A percentile compares a stretch with the other conserved stretches of the same genome.
phyloP scores from a whole-genome alignment of 2,113 vertebrate species.

The Mustelus asterias region DNA sequence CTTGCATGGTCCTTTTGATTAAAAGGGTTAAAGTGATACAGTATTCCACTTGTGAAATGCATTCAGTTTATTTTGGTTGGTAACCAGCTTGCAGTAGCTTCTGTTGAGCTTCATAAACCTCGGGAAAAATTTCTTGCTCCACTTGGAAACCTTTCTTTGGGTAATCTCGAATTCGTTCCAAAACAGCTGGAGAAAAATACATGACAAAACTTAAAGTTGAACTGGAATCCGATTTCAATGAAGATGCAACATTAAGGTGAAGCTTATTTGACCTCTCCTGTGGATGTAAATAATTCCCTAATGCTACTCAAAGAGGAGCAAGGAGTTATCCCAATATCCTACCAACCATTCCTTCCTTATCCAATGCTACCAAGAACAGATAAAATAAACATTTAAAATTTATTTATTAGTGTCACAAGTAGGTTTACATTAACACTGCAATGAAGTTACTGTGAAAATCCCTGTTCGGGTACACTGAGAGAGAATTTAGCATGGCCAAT shows the following conservation, averaged over 20 bases:
- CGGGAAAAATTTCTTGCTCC: slow-evolving; percentile 41
- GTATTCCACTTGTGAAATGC: too few relatives aligned
- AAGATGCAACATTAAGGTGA: not conserved
- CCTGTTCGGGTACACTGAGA: too few relatives aligned
- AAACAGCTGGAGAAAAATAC: slow-evolving; percentile 36
- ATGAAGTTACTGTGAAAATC: too few relatives aligned
- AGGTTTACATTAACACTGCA: too few relatives aligned
- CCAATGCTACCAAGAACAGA: not conserved
- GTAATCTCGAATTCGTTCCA: slow-evolving; percentile 42
- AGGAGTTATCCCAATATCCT: not conserved
- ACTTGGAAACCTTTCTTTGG: slow-evolving; percentile 44
- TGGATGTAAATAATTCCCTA: not conserved
- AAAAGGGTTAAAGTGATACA: not conserved
- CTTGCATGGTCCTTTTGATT: not conserved
- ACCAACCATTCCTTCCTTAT: not conserved
- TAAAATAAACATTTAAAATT: not conserved
- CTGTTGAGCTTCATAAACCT: slow-evolving; percentile 40
- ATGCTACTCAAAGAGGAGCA: not conserved
- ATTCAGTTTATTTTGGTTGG: slow-evolving; percentile 5
- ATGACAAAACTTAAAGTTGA: not conserved
- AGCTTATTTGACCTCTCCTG: not conserved
- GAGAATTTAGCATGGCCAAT: too few relatives aligned
- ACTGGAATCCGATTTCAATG: not conserved
- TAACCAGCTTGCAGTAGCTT: slow-evolving; percentile 43
- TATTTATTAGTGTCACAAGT: too few relatives aligned